Percentiles rank a stretch among this genome's conserved stretches.
Evolutionary conservation across 1,140 invertebrate species (phyloP).

Genomic region (Phthorimaea operculella): DNA sequence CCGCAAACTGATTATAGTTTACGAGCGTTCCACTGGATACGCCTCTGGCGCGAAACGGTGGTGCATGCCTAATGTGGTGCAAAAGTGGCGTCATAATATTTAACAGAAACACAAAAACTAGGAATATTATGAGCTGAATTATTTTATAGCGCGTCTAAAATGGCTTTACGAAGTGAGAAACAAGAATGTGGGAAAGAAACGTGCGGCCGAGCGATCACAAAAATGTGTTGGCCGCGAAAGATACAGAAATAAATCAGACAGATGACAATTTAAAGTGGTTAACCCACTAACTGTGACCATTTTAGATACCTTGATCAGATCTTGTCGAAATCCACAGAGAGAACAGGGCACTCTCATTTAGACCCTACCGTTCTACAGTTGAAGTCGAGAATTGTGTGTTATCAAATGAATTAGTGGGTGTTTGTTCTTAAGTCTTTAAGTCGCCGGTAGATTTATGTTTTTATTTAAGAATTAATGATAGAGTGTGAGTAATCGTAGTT

Average conservation of each 20-base stretch:
- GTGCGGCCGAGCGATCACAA: slow-evolving; percentile 31
- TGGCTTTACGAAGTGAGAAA: not conserved
- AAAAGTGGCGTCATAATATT: slow-evolving; percentile 16
- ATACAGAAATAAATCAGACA: slow-evolving; percentile 69
- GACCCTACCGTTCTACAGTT: slow-evolving; percentile 19
- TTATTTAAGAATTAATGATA: slow-evolving; percentile 66
- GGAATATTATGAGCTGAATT: not conserved
- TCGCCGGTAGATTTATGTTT: slow-evolving; percentile 63
- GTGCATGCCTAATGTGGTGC: slow-evolving; percentile 18
- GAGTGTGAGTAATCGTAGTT: slow-evolving; percentile 59
- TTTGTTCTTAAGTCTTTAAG: slow-evolving; percentile 60
- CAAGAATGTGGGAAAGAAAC: slow-evolving; percentile 4
- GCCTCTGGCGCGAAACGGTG: slow-evolving; percentile 35
- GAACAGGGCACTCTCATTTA: not conserved
- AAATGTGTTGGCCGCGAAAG: slow-evolving; percentile 64
- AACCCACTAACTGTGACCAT: slow-evolving; percentile 69
- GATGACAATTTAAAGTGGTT: slow-evolving; percentile 71
- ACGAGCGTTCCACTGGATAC: slow-evolving; percentile 46
- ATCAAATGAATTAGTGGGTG: slow-evolving; percentile 44
- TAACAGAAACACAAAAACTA: not conserved
- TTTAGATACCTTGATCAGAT: slow-evolving; percentile 68
- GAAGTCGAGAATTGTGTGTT: slow-evolving; percentile 39
- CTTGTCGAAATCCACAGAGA: slow-evolving; percentile 45
- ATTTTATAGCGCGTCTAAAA: not conserved
- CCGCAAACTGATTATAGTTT: slow-evolving; percentile 64